Percentiles rank a stretch among this genome's conserved stretches.
Evolutionary conservation across 2,888 invertebrate species (phyloP).

Genomic region (Neocrepidodera transversa): DNA sequence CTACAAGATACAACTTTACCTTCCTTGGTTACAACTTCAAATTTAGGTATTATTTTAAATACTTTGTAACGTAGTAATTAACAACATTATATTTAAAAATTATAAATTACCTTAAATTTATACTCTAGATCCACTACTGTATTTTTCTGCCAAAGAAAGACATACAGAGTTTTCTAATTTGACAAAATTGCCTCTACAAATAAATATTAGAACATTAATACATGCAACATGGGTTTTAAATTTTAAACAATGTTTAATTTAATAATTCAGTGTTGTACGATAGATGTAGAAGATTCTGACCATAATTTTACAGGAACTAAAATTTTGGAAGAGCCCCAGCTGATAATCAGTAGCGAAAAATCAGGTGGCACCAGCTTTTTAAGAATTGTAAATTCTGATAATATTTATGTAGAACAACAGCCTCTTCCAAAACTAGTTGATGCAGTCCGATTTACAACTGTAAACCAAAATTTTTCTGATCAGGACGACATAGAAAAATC

Average conservation of each 20-base stretch:
- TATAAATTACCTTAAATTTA: neutral
- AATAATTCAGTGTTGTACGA: neutral
- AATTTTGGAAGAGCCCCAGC: conserved; percentile 51
- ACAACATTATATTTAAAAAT: no score
- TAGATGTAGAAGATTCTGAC: neutral
- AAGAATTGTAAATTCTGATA: conserved; percentile 56
- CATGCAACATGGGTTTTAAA: no score
- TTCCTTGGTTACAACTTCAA: conserved; percentile 39
- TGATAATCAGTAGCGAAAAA: conserved; percentile 47
- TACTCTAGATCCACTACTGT: neutral
- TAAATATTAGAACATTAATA: no score
- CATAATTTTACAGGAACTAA: conserved; percentile 44
- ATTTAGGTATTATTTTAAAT: conserved; percentile 27
- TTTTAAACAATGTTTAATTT: neutral
- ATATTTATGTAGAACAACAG: conserved; percentile 53
- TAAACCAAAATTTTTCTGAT: conserved; percentile 9
- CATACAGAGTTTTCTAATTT: neutral
- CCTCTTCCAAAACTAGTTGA: conserved; percentile 45
- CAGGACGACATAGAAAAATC: conserved; percentile 20
- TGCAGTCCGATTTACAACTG: conserved; percentile 39
- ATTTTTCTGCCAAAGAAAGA: neutral
- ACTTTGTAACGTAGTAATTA: no score
- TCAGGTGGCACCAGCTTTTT: conserved; percentile 50
- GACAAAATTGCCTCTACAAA: neutral
- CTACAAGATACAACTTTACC: conserved; percentile 51